Base-by-base conservation (phyloP, 2,113 vertebrate species). In the Synchiropus splendidus region DNA sequence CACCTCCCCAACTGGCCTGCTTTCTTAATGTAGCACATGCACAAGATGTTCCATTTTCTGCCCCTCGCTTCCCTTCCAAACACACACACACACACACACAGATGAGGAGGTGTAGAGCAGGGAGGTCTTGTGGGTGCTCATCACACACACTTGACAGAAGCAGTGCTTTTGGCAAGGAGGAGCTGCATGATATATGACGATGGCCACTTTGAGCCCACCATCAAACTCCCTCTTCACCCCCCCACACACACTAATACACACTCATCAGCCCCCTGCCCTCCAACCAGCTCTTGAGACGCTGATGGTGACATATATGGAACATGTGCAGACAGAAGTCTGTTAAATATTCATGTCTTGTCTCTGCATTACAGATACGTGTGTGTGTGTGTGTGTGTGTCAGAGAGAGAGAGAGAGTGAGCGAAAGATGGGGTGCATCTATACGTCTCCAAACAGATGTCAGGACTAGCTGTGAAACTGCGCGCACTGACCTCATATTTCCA, bases 221-320 rank as follows among this genome's bases (percentile, higher is more conserved):
- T 33, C 64, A 36, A 46, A 44, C 37, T 46, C 61, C 33, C 41
- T 13, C 59, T 16, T 48, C 40, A 55, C 51, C 47, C 43, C 51
- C 41, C 38, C 38, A 42, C 45, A 52, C 50, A 42, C 63, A 52
- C 59, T 39, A 2, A 16, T 36, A 14, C 42, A 27, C 14, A 38
- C 61, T 74, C 68, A 68, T 63, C 64, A 80, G 65, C 67, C 62
- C 58, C 66, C 75, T 76, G 69, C 61, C 67, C 72, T 73, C 61
- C 61, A 54, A 74, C 58, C 61, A 63, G 70, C 70, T 72, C 72
- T 72, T 48, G 57, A 66, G 71, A 64, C 36, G 35, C 43, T 65
- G 67, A 64, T 64, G 72, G 72, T 83, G 81, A 84, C 80, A 81
- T 69, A 81, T 74, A 79, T 80, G 65, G 75, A 82, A 74, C 74